These are phyloP conservation scores for Fulica atra DNA, from an alignment of 2,113 vertebrate genomes.

Conservation along the genomic window DNA sequence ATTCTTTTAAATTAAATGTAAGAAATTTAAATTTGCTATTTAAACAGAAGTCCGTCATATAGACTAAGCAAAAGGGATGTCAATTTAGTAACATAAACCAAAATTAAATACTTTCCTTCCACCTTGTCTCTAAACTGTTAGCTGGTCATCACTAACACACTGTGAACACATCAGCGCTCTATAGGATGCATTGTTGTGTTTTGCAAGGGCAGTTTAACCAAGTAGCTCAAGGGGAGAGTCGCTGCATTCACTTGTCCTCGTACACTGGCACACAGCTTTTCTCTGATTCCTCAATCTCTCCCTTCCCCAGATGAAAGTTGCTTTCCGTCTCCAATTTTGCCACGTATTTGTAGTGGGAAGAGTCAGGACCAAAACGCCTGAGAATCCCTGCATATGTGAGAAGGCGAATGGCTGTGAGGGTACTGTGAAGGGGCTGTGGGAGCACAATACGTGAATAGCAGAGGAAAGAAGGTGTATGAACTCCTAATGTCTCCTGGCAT, in stretches of 20 bases:
- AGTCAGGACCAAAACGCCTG: background rate
- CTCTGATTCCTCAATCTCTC: background rate
- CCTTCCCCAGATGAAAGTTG: background rate
- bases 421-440: background rate
- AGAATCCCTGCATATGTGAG: background rate
- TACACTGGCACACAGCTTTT: background rate
- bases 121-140: background rate
- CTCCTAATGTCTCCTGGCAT: background rate
- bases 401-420: background rate
- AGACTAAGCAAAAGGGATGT: background rate
- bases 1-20: background rate
- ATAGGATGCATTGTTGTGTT: background rate
- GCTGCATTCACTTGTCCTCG: fast-evolving
- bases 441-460: background rate
- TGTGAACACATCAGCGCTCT: background rate
- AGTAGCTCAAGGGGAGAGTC: background rate
- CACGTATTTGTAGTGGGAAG: background rate
- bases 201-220: background rate
- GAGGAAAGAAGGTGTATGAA: slow-evolving; percentile 5
- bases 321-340: background rate
- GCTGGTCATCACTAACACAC: background rate
- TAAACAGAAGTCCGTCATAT: background rate
- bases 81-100: background rate
- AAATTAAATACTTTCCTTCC: background rate
- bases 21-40: background rate